Conservation (phyloP, 2,113 vertebrate species). For the Myocastor coypus region DNA sequence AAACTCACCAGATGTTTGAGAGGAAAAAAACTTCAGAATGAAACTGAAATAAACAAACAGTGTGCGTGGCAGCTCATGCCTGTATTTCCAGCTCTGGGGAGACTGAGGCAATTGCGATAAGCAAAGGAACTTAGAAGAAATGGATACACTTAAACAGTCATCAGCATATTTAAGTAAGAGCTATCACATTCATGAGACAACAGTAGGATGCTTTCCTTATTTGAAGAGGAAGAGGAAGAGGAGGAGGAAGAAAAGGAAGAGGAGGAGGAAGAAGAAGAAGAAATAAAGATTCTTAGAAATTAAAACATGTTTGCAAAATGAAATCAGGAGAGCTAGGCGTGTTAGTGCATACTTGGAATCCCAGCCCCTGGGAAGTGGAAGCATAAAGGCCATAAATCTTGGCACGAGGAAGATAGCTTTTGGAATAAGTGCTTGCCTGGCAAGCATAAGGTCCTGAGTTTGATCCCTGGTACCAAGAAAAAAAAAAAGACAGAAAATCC, state of each 20-base stretch:
- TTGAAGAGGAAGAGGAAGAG: neutral
- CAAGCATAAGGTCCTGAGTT: too few species aligned
- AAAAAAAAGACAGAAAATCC: too few species aligned
- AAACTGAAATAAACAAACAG: neutral
- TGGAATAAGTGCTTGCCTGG: too few species aligned
- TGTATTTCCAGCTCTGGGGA: neutral
- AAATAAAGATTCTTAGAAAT: neutral
- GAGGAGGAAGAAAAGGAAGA: neutral
- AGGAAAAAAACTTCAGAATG: neutral
- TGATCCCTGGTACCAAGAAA: too few species aligned
- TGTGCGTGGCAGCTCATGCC: neutral
- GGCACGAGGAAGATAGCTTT: too few species aligned
- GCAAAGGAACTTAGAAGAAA: neutral
- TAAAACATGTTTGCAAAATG: neutral
- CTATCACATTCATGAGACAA: neutral
- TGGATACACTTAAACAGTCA: neutral
- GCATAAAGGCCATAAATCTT: neutral
- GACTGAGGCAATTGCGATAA: neutral
- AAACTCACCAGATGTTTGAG: neutral
- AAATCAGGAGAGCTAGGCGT: neutral
- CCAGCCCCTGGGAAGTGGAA: neutral
- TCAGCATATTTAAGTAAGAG: neutral
- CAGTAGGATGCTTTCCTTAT: neutral
- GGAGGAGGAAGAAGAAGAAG: neutral
- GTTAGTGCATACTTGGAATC: neutral